Evolutionary conservation across 2,888 invertebrate genomes (phyloP).

Genomic region (Parnassius apollo): DNA sequence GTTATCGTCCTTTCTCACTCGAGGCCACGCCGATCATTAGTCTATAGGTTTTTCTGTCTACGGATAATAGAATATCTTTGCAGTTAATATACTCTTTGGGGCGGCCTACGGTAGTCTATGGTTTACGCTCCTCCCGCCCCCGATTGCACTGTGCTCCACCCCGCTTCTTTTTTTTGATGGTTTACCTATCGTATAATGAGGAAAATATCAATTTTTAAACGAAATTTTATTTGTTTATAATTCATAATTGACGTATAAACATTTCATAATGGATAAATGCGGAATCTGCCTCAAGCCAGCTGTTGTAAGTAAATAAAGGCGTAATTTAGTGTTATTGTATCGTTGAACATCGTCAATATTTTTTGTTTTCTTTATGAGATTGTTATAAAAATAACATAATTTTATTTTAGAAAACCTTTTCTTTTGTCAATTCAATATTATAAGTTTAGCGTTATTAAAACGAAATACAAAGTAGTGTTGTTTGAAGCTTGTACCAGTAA

Average conservation of each 20-base stretch:
- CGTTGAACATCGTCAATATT: slow-evolving; percentile 55
- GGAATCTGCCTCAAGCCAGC: slow-evolving; percentile 72
- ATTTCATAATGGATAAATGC: slow-evolving; percentile 70
- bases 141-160: slow-evolving; percentile 58
- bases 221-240: slow-evolving; percentile 55
- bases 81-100: no score
- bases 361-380: slow-evolving; percentile 74
- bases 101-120: slow-evolving; percentile 20
- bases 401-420: slow-evolving; percentile 33
- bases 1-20: no score
- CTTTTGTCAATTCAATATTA: slow-evolving; percentile 31
- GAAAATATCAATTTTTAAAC: slow-evolving; percentile 58
- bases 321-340: slow-evolving; percentile 45
- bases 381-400: slow-evolving; percentile 67
- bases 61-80: no score
- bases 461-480: slow-evolving; percentile 24
- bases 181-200: slow-evolving; percentile 45
- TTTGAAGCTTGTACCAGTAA: slow-evolving; percentile 34
- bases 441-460: slow-evolving; percentile 32
- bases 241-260: slow-evolving; percentile 41
- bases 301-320: slow-evolving; percentile 58
- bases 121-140: slow-evolving; percentile 42
- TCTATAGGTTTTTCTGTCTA: no score
- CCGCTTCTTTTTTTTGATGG: slow-evolving; percentile 51
- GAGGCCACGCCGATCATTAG: no score